A percentile compares a stretch with the other conserved stretches of the same genome.
phyloP scores from a whole-genome alignment of 1,140 invertebrate genomes.

The Ips nitidus region DNA sequence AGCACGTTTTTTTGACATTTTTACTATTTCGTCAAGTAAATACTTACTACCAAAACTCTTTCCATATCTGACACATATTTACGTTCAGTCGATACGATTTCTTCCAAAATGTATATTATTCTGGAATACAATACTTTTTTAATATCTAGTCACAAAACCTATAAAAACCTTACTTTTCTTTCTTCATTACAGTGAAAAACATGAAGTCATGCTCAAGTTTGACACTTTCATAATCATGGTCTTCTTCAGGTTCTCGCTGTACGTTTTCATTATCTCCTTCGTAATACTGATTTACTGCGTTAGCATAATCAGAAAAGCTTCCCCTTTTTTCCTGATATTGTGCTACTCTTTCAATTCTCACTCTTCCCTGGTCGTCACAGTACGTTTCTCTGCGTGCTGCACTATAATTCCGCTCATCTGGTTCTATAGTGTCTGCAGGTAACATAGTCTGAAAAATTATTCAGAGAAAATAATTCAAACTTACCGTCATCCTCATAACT shows the following conservation, averaged over 20 bases:
- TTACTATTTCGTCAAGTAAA: no score
- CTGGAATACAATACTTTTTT: conserved; percentile 18
- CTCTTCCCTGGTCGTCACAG: conserved; percentile 34
- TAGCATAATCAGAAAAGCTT: neutral
- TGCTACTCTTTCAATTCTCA: conserved; percentile 38
- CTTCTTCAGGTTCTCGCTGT: neutral
- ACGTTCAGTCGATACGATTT: conserved; percentile 43
- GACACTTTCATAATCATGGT: conserved; percentile 18
- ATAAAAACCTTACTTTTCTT: conserved; percentile 21
- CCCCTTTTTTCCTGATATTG: neutral
- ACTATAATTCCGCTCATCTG: conserved; percentile 1
- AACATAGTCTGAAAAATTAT: neutral
- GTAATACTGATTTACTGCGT: conserved; percentile 15
- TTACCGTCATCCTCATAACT: conserved; percentile 32
- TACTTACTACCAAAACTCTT: conserved; percentile 42
- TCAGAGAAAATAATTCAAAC: conserved; percentile 1
- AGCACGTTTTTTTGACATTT: neutral
- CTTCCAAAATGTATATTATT: conserved; percentile 43
- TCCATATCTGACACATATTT: conserved; percentile 42
- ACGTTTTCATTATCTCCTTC: neutral
- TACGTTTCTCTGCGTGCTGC: conserved; percentile 35
- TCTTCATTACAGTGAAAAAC: conserved; percentile 19
- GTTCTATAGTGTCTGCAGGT: neutral
- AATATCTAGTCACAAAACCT: no score
- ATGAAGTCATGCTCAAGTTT: conserved; percentile 10